phyloP scores from a whole-genome alignment of 2,113 vertebrate genomes.

The Heteronetta atricapilla region DNA sequence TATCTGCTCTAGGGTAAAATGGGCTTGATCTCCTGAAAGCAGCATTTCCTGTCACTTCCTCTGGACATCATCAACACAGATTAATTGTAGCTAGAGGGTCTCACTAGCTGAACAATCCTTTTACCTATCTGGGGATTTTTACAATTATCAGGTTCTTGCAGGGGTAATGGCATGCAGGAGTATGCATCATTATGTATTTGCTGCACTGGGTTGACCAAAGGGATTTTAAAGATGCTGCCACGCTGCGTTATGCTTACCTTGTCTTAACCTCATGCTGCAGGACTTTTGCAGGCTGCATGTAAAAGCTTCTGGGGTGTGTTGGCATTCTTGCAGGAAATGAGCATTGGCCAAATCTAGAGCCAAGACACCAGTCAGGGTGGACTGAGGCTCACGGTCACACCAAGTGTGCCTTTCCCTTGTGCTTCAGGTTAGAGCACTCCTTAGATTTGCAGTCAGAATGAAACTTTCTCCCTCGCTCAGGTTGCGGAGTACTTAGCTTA shows the following conservation, averaged over 20 bases:
- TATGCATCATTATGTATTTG: neutral
- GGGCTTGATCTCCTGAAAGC: neutral
- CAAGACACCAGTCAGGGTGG: neutral
- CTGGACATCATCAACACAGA: neutral
- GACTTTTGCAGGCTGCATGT: neutral
- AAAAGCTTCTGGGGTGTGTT: neutral
- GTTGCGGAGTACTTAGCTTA: neutral
- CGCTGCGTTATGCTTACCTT: neutral
- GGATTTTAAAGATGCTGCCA: conserved; percentile 11
- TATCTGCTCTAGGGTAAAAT: conserved; percentile 18
- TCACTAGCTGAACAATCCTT: neutral
- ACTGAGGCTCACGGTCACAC: neutral
- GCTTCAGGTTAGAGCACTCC: neutral
- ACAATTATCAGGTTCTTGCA: neutral
- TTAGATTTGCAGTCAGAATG: neutral
- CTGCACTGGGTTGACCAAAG: neutral
- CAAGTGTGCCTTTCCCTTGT: neutral
- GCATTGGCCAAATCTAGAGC: neutral
- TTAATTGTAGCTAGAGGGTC: neutral
- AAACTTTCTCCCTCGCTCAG: neutral
- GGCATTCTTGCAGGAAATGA: neutral
- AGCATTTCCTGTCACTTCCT: conserved; percentile 7
- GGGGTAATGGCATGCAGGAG: neutral
- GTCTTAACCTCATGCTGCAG: neutral
- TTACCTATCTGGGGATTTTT: neutral